Conservation (phyloP, 1,140 invertebrate genomes). For the Sogatella furcifera region DNA sequence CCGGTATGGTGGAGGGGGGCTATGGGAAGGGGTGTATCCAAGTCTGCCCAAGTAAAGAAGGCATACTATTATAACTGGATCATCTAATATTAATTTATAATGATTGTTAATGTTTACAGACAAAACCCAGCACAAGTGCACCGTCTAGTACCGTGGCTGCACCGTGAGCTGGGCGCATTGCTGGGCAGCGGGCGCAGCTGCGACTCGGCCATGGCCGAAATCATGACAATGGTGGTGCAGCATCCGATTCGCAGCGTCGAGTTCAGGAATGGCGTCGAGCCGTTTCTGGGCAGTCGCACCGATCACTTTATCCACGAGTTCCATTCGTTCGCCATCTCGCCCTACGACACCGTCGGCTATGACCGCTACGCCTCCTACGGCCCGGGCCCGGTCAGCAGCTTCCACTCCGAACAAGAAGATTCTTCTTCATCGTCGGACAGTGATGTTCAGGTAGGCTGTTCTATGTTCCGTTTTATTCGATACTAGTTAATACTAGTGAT, state of each 20-base stretch:
- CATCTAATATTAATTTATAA: too few species aligned
- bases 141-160: conserved; percentile 77
- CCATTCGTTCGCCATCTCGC: conserved; percentile 71
- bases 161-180: conserved; percentile 69
- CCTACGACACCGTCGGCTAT: conserved; percentile 71
- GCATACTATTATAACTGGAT: too few species aligned
- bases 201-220: conserved; percentile 50
- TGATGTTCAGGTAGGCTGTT: conserved; percentile 6
- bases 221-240: conserved; percentile 53
- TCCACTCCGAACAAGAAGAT: neutral
- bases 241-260: conserved; percentile 59
- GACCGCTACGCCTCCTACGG: conserved; percentile 41
- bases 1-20: too few species aligned
- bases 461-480: too few species aligned
- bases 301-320: conserved; percentile 86
- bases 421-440: neutral
- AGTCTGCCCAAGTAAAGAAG: too few species aligned
- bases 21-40: too few species aligned
- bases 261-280: conserved; percentile 50
- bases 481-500: too few species aligned
- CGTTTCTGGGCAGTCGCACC: conserved; percentile 47
- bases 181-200: conserved; percentile 39
- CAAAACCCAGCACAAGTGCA: conserved; percentile 65
- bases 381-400: neutral
- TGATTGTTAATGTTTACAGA: conserved; percentile 48